phyloP scores from a whole-genome alignment of 2,888 invertebrate genomes.

The Pachydiplax longipennis region DNA sequence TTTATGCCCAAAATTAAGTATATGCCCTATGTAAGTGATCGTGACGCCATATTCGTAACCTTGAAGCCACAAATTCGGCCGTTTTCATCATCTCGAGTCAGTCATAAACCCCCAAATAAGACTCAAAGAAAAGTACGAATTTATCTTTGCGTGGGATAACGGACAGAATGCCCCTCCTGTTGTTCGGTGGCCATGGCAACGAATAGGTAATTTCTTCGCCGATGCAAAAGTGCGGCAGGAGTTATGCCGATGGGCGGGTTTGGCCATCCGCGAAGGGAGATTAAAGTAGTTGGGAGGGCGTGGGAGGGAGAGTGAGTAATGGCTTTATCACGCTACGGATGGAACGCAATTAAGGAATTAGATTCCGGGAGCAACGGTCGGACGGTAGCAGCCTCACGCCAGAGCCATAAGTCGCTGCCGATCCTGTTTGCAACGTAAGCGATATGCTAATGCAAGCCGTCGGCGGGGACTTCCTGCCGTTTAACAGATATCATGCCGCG shows the following conservation, averaged over 20 bases:
- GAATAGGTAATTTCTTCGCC: slow-evolving; percentile 12
- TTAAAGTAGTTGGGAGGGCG: neutral
- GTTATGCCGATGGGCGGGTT: neutral
- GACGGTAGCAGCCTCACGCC: neutral
- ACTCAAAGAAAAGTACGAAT: neutral
- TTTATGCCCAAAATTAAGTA: too few species aligned
- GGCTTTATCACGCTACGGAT: slow-evolving; percentile 38
- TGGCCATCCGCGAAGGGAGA: neutral
- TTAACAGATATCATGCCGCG: neutral
- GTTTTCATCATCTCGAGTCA: too few species aligned
- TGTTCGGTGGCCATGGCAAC: neutral
- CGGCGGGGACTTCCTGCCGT: neutral
- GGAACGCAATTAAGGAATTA: slow-evolving; percentile 44
- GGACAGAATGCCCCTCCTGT: neutral
- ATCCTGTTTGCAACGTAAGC: slow-evolving; percentile 27
- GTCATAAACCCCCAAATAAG: neutral
- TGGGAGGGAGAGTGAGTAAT: slow-evolving; percentile 17
- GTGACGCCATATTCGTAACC: too few species aligned
- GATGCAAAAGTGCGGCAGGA: neutral
- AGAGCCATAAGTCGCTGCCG: slow-evolving; percentile 22
- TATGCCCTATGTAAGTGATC: too few species aligned
- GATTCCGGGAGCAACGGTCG: slow-evolving; percentile 5
- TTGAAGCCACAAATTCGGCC: too few species aligned
- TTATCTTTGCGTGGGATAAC: neutral
- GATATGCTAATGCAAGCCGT: slow-evolving; percentile 31